Base-by-base conservation (phyloP, 2,888 invertebrate genomes). In the Sarcophaga subvicina region DNA sequence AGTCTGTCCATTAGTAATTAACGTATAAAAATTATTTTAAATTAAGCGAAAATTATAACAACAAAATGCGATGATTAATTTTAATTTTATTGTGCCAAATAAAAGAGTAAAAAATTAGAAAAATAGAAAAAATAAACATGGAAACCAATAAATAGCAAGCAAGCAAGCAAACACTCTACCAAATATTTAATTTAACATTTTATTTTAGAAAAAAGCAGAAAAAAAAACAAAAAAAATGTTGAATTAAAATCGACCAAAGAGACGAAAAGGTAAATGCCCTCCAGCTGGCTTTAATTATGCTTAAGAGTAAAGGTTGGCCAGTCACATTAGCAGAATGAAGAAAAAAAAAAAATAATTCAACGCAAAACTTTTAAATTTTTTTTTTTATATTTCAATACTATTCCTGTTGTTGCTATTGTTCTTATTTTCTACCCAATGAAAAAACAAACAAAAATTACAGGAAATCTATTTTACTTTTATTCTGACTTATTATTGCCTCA, bases 231-330 rank as follows among this genome's bases (percentile, higher is more conserved):
- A 6, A 37, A 80, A 75, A 45, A 72, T 59, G 69, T 62, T 70
- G 45, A 76, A 76, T 63, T 67, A 14, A 63, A 80, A 73, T 62
- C 49, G 12, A 80, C 72, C 59, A 45, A 59, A 47, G 62, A 37
- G 22, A 75, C 71, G 20, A 37, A 66, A 83, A 86, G 85, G 82
- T 83, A 86, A 86, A 83, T 86, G 85, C 79, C 85, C 83, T 75
- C 78, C 17, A 79, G 82, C 73, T 54, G 62, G 37, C 66, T 79
- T 79, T 83, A 86, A 82, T 86, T 71, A 86, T 79, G 78, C 79
- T 60, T 60, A 54, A 76, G 83, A 79, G 75, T 75, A 83, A 86
- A 82, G 85, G 79, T 83, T 73, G 63, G 64, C 70, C 63, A 67
- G 72, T 67, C 81, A 77, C 76, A 69, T 54, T 59, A 77, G 37